Conservation (phyloP, 2,113 vertebrate genomes). For the Erpornis zantholeuca region DNA sequence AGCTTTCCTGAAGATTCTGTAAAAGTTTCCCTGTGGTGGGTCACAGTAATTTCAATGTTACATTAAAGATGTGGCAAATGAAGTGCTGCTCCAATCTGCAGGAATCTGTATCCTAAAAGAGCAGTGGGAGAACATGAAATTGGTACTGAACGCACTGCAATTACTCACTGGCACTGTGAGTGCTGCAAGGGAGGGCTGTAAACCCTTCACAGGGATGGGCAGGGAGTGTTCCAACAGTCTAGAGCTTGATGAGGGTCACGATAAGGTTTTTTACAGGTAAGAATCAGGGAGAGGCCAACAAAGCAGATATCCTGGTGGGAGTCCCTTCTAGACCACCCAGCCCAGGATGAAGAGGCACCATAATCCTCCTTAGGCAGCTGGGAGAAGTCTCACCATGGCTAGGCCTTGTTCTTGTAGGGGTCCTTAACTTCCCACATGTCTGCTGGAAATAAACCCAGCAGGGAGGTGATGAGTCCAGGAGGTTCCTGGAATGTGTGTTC, state of each 20-base stretch:
- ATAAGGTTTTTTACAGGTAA: background rate
- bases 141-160: background rate
- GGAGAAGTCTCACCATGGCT: background rate
- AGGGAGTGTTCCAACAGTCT: background rate
- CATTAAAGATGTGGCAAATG: background rate
- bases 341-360: background rate
- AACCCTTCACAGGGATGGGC: background rate
- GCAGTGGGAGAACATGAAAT: background rate
- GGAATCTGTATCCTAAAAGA: background rate
- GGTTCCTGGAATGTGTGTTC: background rate
- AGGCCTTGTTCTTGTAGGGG: background rate
- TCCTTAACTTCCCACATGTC: background rate
- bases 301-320: background rate
- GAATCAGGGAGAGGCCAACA: background rate
- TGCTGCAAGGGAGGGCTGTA: background rate
- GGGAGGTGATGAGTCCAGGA: background rate
- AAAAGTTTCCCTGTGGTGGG: background rate
- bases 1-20: background rate
- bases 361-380: background rate
- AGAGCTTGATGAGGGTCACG: background rate
- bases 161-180: background rate
- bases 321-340: background rate
- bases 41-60: background rate
- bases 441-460: background rate
- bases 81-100: background rate